These are phyloP conservation scores for Hyaena hyaena DNA, from an alignment of 2,113 vertebrate genomes.

Conservation along the genomic window DNA sequence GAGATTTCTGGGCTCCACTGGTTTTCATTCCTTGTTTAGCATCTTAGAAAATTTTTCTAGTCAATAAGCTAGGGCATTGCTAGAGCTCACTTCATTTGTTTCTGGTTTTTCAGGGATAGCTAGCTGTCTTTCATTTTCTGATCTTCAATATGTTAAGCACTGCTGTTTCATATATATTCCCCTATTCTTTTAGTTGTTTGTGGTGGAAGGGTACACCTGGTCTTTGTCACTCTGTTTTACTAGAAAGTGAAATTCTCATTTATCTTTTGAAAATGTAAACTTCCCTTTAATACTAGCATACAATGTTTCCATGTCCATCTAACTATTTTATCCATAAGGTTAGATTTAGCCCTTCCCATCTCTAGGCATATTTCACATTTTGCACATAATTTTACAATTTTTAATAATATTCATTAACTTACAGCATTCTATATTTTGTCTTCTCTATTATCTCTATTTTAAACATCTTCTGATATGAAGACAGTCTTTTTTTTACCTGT, in stretches of 20 bases:
- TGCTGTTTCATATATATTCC: not conserved
- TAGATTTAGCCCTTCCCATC: not conserved
- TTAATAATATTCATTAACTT: not conserved
- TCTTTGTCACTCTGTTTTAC: not conserved
- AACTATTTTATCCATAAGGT: not conserved
- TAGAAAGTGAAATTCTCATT: not conserved
- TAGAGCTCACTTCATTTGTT: not conserved
- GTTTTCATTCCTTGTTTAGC: not conserved
- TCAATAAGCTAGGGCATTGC: not conserved
- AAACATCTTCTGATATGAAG: not conserved
- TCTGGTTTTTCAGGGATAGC: not conserved
- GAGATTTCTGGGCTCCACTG: not conserved
- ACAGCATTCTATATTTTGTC: not conserved
- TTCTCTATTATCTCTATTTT: not conserved
- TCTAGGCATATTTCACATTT: not conserved
- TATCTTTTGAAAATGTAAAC: not conserved
- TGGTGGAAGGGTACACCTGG: not conserved
- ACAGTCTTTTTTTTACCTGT: not conserved
- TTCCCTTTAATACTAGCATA: not conserved
- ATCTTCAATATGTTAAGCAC: not conserved
- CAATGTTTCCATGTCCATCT: not conserved
- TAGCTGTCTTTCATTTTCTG: not conserved
- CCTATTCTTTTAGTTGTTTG: not conserved
- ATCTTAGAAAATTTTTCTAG: not conserved
- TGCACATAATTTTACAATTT: not conserved